Evolutionary conservation across 2,113 vertebrate genomes (phyloP).

Genomic region (Dasyurus viverrinus): DNA sequence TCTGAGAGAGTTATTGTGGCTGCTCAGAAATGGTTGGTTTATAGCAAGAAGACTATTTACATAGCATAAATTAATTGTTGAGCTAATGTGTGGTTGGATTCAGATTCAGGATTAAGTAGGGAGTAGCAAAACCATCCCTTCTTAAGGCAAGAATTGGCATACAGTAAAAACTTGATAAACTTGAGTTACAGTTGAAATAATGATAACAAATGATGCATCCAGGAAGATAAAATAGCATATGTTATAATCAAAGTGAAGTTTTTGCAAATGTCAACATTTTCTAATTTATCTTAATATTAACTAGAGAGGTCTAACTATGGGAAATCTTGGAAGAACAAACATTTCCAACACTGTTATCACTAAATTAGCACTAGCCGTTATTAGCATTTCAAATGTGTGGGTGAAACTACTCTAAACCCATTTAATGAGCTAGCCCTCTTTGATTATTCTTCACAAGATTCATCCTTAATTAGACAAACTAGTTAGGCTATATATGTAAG

Average conservation of each 20-base stretch:
- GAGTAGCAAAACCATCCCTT: neutral
- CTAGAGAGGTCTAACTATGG: conserved; percentile 49
- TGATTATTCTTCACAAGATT: conserved; percentile 49
- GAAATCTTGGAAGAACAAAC: conserved; percentile 42
- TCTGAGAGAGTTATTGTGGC: neutral
- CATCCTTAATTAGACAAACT: conserved; percentile 6
- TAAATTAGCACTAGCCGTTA: conserved; percentile 37
- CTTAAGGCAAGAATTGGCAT: neutral
- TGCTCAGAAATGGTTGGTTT: neutral
- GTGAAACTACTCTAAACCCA: neutral
- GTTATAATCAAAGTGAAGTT: neutral
- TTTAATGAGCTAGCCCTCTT: conserved; percentile 33
- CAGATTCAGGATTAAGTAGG: neutral
- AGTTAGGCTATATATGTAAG: neutral
- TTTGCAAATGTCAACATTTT: conserved; percentile 20
- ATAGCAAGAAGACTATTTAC: neutral
- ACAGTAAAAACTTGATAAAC: neutral
- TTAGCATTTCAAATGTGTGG: conserved; percentile 34
- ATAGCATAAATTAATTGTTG: neutral
- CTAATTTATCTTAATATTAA: conserved; percentile 23
- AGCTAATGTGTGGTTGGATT: neutral
- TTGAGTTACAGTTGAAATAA: neutral
- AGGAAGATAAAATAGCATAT: neutral
- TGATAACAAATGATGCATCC: neutral
- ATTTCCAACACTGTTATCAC: conserved; percentile 21